Evolutionary conservation across 2,888 invertebrate genomes (phyloP), one percentile per base, ranked within the genome.

Genomic region (Meghimatium bilineatum): DNA sequence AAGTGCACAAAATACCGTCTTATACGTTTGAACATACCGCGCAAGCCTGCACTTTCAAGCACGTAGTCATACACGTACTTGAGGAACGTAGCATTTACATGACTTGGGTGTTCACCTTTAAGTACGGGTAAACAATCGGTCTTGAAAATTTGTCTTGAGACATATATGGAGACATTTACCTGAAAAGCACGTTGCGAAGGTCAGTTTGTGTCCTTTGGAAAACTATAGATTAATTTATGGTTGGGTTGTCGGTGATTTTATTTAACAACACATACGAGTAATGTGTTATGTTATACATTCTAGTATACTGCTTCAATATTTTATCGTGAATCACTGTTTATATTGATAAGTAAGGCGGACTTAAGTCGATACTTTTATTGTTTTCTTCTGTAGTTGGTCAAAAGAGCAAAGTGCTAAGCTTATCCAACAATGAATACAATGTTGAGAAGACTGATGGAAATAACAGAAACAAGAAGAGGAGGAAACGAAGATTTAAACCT

Each of bases 401-500:
- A 63, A 56, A 32, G 5, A 69, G 67, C 26, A 34, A 38, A 52
- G 44, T 32, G 44, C 26, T 69, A 14, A 49, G 67, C 36, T 75
- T 74, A n/a, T 32, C 52, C 17, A 56, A 34, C 69, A 36, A 38
- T 38, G 74, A 81, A 60, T 69, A 23, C 69, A 56, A 38, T 69
- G 63, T 44, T 34, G 63, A 74, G n/a, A 81, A n/a, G 26, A 29
- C 60, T 14, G 56, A 80, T 32, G 36, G 20, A 29, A 36, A 38
- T 12, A 69, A 56, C 29, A 36, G 14, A 63, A 38, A 63, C 17
- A 80, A 44, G 60, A 66, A 66, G 78, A 34, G 38, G n/a, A 44
- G 74, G 44, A 81, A 44, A 38, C 71, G 69, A 34, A 60, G 75
- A 72, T 74, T 14, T 44, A 74, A 74, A 34, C 56, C 71, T 12